Evolutionary conservation across 2,797 vertebrate genomes (phyloP).

Genomic region (Buphagus erythrorhynchus): DNA sequence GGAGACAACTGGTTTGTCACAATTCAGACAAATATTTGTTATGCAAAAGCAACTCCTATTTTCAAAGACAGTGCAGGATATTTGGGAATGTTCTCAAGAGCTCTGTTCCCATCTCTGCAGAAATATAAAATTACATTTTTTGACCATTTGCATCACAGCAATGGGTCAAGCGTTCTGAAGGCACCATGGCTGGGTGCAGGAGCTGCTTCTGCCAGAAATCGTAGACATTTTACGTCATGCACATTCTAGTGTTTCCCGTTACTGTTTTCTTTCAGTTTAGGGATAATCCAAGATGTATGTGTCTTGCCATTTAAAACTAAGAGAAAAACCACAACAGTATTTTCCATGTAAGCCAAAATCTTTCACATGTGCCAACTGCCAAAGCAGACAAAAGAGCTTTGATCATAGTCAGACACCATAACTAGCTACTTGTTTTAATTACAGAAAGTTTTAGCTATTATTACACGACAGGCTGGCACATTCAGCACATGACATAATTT

Average conservation of each 20-base stretch:
- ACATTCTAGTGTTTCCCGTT: conserved; percentile 36
- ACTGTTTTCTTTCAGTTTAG: conserved; percentile 57
- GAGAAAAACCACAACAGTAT: conserved; percentile 60
- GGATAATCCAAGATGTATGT: conserved; percentile 24
- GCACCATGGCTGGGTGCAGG: background rate
- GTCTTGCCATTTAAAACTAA: conserved; percentile 57
- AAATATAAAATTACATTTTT: background rate
- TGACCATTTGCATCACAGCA: background rate
- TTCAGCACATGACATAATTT: conserved; percentile 62
- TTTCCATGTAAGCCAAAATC: conserved; percentile 60
- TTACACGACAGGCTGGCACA: conserved; percentile 46
- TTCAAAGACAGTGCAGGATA: background rate
- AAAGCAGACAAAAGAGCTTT: conserved; percentile 70
- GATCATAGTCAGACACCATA: conserved; percentile 69
- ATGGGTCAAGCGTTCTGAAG: background rate
- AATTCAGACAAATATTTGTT: conserved; percentile 21
- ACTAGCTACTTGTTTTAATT: conserved; percentile 71
- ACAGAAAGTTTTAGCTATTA: conserved; percentile 68
- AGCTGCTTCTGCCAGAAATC: conserved; percentile 5
- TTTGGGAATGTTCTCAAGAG: background rate
- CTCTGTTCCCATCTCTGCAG: background rate
- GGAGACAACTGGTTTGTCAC: background rate
- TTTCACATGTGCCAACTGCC: conserved; percentile 62
- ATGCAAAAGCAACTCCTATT: conserved; percentile 17
- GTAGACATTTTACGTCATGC: conserved; percentile 12